Conservation (phyloP, 2,888 invertebrate species). For the Melieria omissa region DNA sequence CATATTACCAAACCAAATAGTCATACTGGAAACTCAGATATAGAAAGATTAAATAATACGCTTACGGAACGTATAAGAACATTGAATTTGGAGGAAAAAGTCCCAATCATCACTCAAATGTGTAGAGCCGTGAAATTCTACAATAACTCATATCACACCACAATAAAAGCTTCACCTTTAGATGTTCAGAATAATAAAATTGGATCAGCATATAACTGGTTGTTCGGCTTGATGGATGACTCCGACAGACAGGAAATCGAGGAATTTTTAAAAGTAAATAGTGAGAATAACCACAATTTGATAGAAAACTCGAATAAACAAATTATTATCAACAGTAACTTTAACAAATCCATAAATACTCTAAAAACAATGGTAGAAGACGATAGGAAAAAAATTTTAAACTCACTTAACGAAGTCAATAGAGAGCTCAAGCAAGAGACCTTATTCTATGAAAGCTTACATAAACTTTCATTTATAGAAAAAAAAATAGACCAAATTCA, state of each 20-base stretch:
- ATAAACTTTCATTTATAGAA: constrained; percentile 14
- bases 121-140: constrained; percentile 26
- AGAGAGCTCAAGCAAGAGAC: constrained; percentile 9
- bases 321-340: constrained; percentile 35
- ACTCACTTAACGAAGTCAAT: constrained; percentile 9
- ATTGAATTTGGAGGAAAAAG: not conserved
- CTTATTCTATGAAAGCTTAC: constrained; percentile 18
- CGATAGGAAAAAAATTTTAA: constrained; percentile 23
- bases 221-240: constrained; percentile 28
- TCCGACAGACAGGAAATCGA: constrained; percentile 26
- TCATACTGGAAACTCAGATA: not conserved
- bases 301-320: constrained; percentile 36
- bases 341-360: constrained; percentile 34
- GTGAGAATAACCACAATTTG: constrained; percentile 25
- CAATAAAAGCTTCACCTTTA: not conserved
- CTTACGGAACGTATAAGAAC: not conserved
- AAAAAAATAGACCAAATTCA: constrained; percentile 23
- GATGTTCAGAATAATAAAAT: constrained; percentile 11
- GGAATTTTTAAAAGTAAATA: constrained; percentile 13
- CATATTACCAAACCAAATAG: constrained; percentile 1
- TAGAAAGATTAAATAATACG: constrained; percentile 1
- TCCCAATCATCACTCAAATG: constrained; percentile 1
- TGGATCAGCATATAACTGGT: constrained; percentile 13
- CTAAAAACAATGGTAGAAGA: constrained; percentile 29
- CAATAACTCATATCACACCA: constrained; percentile 31